phyloP scores from a whole-genome alignment of 2,888 invertebrate species.

The Nymphalis polychloros region DNA sequence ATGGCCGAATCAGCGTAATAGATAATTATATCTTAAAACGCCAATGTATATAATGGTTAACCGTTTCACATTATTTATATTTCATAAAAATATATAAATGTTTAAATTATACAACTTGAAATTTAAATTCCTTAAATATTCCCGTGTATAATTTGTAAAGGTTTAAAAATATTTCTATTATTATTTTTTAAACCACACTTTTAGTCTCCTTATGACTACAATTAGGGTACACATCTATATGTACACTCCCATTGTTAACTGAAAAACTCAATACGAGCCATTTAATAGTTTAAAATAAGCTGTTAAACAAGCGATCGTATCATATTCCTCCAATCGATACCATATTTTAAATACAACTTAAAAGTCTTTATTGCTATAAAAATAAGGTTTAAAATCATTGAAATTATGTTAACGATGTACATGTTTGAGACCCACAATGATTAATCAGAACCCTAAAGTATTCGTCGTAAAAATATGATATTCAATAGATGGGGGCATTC shows the following conservation, averaged over 20 bases:
- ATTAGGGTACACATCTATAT: conserved; percentile 37
- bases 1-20: no score
- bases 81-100: no score
- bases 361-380: background rate
- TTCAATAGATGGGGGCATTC: conserved; percentile 47
- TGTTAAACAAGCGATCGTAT: conserved; percentile 42
- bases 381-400: conserved; percentile 26
- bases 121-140: background rate
- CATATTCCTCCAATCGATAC: conserved; percentile 36
- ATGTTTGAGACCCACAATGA: conserved; percentile 41
- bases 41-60: no score
- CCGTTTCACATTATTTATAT: no score
- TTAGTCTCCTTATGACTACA: conserved; percentile 20
- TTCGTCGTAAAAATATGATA: conserved; percentile 57
- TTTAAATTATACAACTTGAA: background rate
- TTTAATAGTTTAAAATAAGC: conserved; percentile 42
- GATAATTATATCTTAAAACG: no score
- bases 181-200: conserved; percentile 16
- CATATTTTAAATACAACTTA: conserved; percentile 4
- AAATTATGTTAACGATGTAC: background rate
- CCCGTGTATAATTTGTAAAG: background rate
- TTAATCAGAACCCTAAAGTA: conserved; percentile 46
- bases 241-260: conserved; percentile 34
- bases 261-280: conserved; percentile 37
- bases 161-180: background rate